phyloP scores from a whole-genome alignment of 2,888 invertebrate species.

The Therioaphis trifolii region DNA sequence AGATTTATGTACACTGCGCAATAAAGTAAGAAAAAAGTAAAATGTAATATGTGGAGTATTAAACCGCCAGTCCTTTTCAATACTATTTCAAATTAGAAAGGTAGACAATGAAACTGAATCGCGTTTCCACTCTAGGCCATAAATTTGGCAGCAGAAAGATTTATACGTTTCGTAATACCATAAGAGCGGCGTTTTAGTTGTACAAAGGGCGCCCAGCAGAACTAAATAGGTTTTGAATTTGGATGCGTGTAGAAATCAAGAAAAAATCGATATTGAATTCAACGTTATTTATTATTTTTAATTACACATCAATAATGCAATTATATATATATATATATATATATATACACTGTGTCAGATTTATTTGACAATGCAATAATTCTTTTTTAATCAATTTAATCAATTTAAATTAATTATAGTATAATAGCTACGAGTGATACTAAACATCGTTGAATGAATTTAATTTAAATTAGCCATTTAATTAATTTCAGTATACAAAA shows the following conservation, averaged over 20 bases:
- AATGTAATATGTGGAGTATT: slow-evolving; percentile 50
- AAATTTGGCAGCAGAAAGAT: slow-evolving; percentile 59
- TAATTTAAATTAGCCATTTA: no score
- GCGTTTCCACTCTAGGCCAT: slow-evolving; percentile 44
- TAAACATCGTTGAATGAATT: no score
- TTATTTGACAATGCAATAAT: no score
- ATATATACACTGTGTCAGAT: no score
- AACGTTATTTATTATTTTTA: slow-evolving; percentile 13
- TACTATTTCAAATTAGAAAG: slow-evolving; percentile 60
- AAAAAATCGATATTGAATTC: slow-evolving; percentile 2
- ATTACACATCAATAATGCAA: neutral
- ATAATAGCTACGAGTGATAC: no score
- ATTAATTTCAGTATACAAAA: no score
- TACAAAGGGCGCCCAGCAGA: neutral
- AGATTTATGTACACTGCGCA: slow-evolving; percentile 51
- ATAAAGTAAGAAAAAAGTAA: slow-evolving; percentile 41
- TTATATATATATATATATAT: no score
- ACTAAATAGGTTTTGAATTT: slow-evolving; percentile 40
- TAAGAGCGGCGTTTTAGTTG: slow-evolving; percentile 37
- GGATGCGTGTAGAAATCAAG: neutral
- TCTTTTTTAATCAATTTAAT: no score
- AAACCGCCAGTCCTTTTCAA: slow-evolving; percentile 46
- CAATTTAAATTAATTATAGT: no score
- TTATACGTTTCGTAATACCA: slow-evolving; percentile 49
- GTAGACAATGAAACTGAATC: slow-evolving; percentile 56